Evolutionary conservation across 2,888 invertebrate species (phyloP), one percentile per base, ranked within the genome.

Genomic region (Mythimna albipuncta): DNA sequence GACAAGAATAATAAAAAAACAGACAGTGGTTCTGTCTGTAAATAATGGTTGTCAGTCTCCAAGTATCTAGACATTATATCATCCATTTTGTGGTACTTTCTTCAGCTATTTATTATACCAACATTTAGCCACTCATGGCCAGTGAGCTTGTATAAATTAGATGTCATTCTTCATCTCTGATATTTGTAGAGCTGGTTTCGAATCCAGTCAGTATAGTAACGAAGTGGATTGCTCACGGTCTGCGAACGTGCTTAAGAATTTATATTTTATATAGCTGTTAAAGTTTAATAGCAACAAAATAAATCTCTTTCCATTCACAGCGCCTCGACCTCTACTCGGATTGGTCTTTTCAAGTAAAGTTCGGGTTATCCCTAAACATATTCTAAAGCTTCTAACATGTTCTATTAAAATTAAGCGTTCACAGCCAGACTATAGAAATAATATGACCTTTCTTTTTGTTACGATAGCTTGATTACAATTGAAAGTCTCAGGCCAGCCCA

Each of bases 401-500:
- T 81, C 38, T 55, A 79, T 65, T 62, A 73, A 79, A 79, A 77
- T 74, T 64, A 58, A 54, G 38, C 47, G 26, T 55, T 44, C 50
- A 52, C 50, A 50, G 47, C 19, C 61, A 65, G 64, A 64, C 69
- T 57, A 82, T 61, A 69, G 66, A 64, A 68, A 82, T 78, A 70
- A 81, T 70, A 82, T 73, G 64, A 57, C 79, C 62, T 73, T 72
- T 69, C 35, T 71, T 78, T 78, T 82, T 67, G 38, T 58, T 62
- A 64, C 58, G 69, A 80, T 80, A 70, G 69, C 66, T 78, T 82
- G 79, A 78, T 81, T 82, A 81, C 64, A 70, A 80, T 72, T 81
- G 78, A 72, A 79, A 78, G 67, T 73, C 82, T 58, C 64, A 59
- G 69, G 38, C 67, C 65, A 69, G 67, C 59, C 61, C 72, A 70